A percentile compares a stretch with the other conserved stretches of the same genome.
phyloP scores from a whole-genome alignment of 2,113 vertebrate species.

The Acrocephalus arundinaceus region DNA sequence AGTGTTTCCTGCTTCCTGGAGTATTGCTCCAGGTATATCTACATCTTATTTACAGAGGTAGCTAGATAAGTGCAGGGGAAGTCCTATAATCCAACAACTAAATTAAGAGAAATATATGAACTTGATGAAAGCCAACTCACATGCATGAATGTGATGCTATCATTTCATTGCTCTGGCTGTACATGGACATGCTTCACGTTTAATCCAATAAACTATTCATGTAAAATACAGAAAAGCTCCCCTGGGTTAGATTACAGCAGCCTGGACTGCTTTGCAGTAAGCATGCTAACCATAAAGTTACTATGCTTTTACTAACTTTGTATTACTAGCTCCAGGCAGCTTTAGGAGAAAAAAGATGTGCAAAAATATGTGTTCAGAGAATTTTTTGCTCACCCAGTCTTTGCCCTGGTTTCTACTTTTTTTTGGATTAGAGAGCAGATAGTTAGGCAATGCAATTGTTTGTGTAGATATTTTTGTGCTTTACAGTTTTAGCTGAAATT shows the following conservation, averaged over 20 bases:
- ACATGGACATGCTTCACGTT: neutral
- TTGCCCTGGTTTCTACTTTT: neutral
- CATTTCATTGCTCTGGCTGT: neutral
- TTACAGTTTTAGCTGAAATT: neutral
- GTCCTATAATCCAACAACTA: neutral
- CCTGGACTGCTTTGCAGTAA: neutral
- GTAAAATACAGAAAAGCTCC: neutral
- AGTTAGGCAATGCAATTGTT: neutral
- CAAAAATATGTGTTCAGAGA: neutral
- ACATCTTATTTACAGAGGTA: neutral
- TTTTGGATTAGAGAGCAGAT: neutral
- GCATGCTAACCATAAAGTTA: neutral
- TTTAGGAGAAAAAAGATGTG: neutral
- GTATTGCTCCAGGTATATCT: neutral
- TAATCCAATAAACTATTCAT: neutral
- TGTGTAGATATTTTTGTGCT: neutral
- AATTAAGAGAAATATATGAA: neutral
- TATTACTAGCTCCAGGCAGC: neutral
- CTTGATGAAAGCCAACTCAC: neutral
- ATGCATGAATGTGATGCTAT: neutral
- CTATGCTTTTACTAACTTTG: neutral
- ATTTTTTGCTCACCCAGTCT: neutral
- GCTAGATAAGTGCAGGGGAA: neutral
- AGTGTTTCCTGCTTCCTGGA: neutral
- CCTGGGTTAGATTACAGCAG: neutral